Percentiles rank a stretch among this genome's conserved stretches.
Conservation (phyloP, 2,113 vertebrate genomes). For the Dasyurus viverrinus region DNA sequence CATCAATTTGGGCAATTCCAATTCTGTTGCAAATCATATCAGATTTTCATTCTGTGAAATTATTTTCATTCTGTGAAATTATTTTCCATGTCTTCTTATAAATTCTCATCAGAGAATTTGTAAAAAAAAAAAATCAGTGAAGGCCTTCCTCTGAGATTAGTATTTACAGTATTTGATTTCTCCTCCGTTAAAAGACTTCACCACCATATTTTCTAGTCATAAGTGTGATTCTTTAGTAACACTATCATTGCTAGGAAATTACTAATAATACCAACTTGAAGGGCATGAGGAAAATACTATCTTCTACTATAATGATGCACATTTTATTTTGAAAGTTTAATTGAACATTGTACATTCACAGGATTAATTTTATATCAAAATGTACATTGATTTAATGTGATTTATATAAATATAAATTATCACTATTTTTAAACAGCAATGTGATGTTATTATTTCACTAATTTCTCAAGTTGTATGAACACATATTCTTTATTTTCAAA, state of each 20-base stretch:
- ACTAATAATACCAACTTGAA: background rate
- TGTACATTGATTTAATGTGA: background rate
- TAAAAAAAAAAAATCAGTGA: background rate
- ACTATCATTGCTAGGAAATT: background rate
- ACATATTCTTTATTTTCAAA: conserved; percentile 29
- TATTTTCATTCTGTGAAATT: background rate
- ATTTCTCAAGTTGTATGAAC: background rate
- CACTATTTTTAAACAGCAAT: background rate
- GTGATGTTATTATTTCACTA: background rate
- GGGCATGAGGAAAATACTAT: background rate
- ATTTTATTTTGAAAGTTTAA: background rate
- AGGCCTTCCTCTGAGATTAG: background rate
- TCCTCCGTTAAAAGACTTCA: background rate
- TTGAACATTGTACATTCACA: background rate
- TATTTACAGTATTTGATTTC: background rate
- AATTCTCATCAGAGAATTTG: background rate
- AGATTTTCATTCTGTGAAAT: background rate
- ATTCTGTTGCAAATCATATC: background rate
- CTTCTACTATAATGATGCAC: accelerated
- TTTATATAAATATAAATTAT: background rate
- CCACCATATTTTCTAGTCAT: background rate
- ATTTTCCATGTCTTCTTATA: background rate
- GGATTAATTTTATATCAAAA: conserved; percentile 2
- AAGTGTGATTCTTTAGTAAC: background rate
- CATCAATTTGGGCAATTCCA: background rate